These are phyloP conservation scores for Vombatus ursinus DNA, from an alignment of 2,113 vertebrate species.

Conservation along the genomic window DNA sequence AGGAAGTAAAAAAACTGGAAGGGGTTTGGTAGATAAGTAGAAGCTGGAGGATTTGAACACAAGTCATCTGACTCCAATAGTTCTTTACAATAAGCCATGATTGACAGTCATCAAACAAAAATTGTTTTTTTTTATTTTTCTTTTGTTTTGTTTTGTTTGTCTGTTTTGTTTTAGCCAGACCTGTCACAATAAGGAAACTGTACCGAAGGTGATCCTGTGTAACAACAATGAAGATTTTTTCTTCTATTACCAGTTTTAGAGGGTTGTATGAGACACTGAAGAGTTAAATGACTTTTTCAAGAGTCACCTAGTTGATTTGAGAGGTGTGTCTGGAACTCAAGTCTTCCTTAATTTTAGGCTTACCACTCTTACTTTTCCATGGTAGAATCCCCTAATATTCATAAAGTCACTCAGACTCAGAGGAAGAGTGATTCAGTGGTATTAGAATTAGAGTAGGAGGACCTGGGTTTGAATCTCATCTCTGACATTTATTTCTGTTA, in stretches of 20 bases:
- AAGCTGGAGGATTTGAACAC: not conserved
- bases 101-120: not conserved
- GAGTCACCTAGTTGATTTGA: not conserved
- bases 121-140: too few relatives aligned
- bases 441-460: not conserved
- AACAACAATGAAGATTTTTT: not conserved
- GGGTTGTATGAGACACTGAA: not conserved
- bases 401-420: not conserved
- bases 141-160: not conserved
- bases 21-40: not conserved
- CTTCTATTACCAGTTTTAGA: not conserved
- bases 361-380: not conserved
- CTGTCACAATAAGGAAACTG: not conserved
- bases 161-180: not conserved
- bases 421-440: not conserved
- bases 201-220: not conserved
- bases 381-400: too few relatives aligned
- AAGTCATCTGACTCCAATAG: not conserved
- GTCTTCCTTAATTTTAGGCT: not conserved
- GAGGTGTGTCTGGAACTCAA: not conserved
- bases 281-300: not conserved
- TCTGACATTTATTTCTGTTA: not conserved
- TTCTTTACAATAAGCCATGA: not conserved
- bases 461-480: not conserved
- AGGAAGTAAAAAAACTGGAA: not conserved